phyloP scores from a whole-genome alignment of 2,113 vertebrate genomes.

The Eulemur macaco region DNA sequence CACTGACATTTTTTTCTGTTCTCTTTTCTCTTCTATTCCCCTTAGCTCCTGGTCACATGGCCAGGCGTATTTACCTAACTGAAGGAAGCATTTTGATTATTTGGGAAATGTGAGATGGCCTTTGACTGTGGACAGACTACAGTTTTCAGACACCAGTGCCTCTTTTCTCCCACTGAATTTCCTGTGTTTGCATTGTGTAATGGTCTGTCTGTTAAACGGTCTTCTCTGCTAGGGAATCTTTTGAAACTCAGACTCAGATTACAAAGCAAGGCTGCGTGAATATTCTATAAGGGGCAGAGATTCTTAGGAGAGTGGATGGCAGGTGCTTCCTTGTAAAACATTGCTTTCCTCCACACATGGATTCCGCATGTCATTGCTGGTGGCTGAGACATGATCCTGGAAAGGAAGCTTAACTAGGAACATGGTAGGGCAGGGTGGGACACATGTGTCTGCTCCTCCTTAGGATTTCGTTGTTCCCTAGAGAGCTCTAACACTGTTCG shows the following conservation, averaged over 20 bases:
- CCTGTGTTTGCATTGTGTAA: slow-evolving; percentile 5
- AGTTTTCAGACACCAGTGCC: neutral
- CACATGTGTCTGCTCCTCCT: slow-evolving; percentile 23
- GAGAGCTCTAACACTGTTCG: neutral
- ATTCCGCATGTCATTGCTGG: slow-evolving; percentile 43
- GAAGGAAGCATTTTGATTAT: neutral
- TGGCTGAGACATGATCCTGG: slow-evolving; percentile 16
- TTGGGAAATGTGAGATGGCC: neutral
- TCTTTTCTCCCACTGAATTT: neutral
- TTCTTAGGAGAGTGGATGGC: neutral
- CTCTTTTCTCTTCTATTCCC: neutral
- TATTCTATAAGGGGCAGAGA: neutral
- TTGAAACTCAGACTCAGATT: slow-evolving; percentile 48
- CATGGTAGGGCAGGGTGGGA: neutral
- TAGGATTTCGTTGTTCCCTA: slow-evolving; percentile 1
- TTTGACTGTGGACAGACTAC: neutral
- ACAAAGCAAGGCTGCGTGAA: slow-evolving; percentile 54
- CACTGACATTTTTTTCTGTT: neutral
- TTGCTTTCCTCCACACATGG: slow-evolving; percentile 65
- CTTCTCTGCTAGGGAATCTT: neutral
- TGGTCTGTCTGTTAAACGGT: slow-evolving; percentile 37
- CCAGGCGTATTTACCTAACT: neutral
- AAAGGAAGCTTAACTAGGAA: neutral
- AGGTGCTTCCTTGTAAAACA: slow-evolving; percentile 54
- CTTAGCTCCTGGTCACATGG: neutral